phyloP scores from a whole-genome alignment of 2,888 invertebrate genomes.

The Sarcophaga rosellei region DNA sequence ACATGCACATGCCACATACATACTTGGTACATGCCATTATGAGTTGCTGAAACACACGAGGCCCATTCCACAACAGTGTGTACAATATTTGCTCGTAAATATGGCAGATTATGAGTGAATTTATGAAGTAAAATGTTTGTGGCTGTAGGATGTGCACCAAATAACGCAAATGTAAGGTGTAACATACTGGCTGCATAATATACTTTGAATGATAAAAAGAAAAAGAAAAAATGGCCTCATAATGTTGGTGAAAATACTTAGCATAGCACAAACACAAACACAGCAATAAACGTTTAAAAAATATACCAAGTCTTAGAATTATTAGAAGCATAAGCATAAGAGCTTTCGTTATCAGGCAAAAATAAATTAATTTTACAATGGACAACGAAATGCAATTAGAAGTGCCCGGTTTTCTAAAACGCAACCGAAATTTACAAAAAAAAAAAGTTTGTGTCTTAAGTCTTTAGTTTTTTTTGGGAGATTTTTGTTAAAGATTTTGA shows the following conservation, averaged over 20 bases:
- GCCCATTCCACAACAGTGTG: neutral
- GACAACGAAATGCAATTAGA: too few species aligned
- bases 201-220: constrained; percentile 19
- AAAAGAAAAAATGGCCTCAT: neutral
- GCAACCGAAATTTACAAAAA: too few species aligned
- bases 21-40: neutral
- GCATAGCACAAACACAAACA: neutral
- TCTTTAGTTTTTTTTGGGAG: too few species aligned
- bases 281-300: neutral
- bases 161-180: constrained; percentile 56
- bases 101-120: constrained; percentile 38
- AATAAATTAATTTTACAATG: too few species aligned
- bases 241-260: neutral
- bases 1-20: neutral
- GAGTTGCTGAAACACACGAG: neutral
- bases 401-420: too few species aligned
- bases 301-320: too few species aligned
- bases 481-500: too few species aligned
- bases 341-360: too few species aligned
- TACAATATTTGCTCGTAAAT: neutral
- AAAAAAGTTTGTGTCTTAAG: too few species aligned
- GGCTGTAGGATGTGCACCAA: constrained; percentile 56
- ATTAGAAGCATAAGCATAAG: too few species aligned
- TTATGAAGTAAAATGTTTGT: constrained; percentile 15
- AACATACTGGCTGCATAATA: constrained; percentile 48